phyloP scores from a whole-genome alignment of 1,140 invertebrate genomes.

The Oncopeltus fasciatus region DNA sequence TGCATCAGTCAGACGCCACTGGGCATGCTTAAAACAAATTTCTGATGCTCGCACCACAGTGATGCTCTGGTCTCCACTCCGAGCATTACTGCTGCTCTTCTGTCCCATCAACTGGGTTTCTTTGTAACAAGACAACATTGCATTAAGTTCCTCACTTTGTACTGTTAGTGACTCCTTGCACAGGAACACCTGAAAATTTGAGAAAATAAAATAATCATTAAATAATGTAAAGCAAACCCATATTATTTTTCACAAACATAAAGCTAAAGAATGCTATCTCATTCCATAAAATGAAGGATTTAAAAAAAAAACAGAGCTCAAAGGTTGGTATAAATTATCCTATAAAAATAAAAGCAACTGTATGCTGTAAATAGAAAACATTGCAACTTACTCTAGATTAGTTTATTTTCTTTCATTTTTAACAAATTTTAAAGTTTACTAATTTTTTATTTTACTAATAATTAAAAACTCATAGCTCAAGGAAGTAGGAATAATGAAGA shows the following conservation, averaged over 20 bases:
- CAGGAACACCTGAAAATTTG: constrained; percentile 52
- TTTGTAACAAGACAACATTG: constrained; percentile 69
- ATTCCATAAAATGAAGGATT: too few relatives aligned
- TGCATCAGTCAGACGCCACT: constrained; percentile 91
- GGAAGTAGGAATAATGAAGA: too few relatives aligned
- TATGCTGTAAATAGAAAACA: too few relatives aligned
- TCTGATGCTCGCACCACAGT: constrained; percentile 79
- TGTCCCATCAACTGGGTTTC: constrained; percentile 59
- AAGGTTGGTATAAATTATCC: too few relatives aligned
- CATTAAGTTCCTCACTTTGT: constrained; percentile 80
- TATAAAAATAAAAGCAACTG: too few relatives aligned
- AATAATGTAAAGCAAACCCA: neutral
- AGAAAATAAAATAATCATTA: neutral
- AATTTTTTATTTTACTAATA: too few relatives aligned
- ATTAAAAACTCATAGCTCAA: too few relatives aligned
- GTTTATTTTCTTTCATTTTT: too few relatives aligned
- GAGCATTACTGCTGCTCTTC: constrained; percentile 35
- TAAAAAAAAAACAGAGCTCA: too few relatives aligned
- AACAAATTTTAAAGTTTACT: too few relatives aligned
- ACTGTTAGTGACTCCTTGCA: constrained; percentile 77
- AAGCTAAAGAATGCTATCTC: too few relatives aligned
- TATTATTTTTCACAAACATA: neutral
- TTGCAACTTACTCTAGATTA: too few relatives aligned
- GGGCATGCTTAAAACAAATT: constrained; percentile 97
- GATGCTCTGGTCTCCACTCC: constrained; percentile 45